A percentile compares a stretch with the other conserved stretches of the same genome.
These are phyloP conservation scores for Corvus hawaiiensis DNA, from an alignment of 2,113 vertebrate genomes.

Conservation along the genomic window DNA sequence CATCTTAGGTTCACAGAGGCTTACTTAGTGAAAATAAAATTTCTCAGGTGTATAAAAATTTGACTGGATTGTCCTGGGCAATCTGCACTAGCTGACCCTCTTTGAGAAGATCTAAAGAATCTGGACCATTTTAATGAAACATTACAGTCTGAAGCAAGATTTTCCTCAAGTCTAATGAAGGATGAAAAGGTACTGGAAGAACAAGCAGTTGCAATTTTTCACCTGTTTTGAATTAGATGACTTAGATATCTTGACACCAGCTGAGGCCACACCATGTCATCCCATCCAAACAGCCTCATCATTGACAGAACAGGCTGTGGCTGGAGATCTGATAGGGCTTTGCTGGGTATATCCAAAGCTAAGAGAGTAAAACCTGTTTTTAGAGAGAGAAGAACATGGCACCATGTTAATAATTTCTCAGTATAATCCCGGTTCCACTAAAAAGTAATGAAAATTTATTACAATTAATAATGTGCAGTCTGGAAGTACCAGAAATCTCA, in stretches of 20 bases:
- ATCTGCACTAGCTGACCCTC: not conserved
- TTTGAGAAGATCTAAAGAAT: not conserved
- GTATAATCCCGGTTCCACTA: not conserved
- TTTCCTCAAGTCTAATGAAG: not conserved
- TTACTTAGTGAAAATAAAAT: not conserved
- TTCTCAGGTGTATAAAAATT: not conserved
- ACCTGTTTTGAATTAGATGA: slow-evolving; percentile 92
- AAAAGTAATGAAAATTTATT: not conserved
- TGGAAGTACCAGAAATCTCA: not conserved
- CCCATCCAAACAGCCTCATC: slow-evolving; percentile 93
- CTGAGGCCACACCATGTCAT: slow-evolving; percentile 89
- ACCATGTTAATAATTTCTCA: not conserved
- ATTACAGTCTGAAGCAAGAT: not conserved
- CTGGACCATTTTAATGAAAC: not conserved
- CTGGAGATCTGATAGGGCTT: slow-evolving; percentile 88
- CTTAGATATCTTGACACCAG: slow-evolving; percentile 90
- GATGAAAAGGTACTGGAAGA: not conserved
- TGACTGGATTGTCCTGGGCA: not conserved
- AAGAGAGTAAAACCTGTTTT: slow-evolving; percentile 90
- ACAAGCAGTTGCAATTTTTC: not conserved
- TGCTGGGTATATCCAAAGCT: slow-evolving; percentile 85
- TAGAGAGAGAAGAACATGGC: not conserved
- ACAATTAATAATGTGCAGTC: not conserved
- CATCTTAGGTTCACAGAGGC: not conserved
- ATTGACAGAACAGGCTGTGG: slow-evolving; percentile 85